Conservation (phyloP, 2,888 invertebrate species). For the Griposia aprilina region DNA sequence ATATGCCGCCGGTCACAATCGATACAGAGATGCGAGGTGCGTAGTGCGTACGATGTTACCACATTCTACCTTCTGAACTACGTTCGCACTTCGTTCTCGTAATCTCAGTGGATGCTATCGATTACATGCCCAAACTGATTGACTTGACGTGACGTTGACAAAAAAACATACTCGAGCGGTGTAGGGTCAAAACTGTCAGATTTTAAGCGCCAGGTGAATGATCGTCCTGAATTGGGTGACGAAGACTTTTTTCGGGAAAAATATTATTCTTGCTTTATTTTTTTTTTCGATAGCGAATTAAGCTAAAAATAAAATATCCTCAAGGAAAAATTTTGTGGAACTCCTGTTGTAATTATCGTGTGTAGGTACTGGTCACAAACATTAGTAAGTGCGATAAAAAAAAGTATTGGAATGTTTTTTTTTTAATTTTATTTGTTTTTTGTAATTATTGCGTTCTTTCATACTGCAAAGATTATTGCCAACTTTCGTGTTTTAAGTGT, state of each 20-base stretch:
- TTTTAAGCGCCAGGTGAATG: constrained; percentile 53
- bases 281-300: not conserved
- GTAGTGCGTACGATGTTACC: constrained; percentile 23
- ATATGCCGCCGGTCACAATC: constrained; percentile 74
- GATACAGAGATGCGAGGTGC: constrained; percentile 66
- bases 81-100: constrained; percentile 44
- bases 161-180: constrained; percentile 61
- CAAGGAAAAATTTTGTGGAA: no score
- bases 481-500: no score
- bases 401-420: no score
- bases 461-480: no score
- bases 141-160: constrained; percentile 71
- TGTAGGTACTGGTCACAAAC: no score
- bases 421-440: no score
- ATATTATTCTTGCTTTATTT: not conserved
- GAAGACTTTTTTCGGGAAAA: constrained; percentile 9
- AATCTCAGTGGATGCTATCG: constrained; percentile 70
- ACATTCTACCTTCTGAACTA: constrained; percentile 22
- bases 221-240: constrained; percentile 40
- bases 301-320: not conserved
- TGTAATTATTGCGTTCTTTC: no score
- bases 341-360: no score
- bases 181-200: constrained; percentile 58
- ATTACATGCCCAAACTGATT: constrained; percentile 78
- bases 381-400: no score